Conservation (phyloP, 2,888 invertebrate species). For the Merodon equestris region DNA sequence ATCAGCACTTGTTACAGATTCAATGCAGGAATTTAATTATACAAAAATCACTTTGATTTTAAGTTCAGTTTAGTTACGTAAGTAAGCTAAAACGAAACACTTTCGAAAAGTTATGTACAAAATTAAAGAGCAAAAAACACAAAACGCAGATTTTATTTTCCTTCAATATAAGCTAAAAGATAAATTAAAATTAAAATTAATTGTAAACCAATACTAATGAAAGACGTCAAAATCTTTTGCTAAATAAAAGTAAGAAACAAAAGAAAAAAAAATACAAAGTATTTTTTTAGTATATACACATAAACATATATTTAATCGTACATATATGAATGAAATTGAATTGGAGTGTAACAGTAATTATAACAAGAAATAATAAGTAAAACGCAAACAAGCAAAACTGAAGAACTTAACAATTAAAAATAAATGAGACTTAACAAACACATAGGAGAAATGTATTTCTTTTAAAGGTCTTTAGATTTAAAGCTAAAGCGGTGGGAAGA, state of each 20-base stretch:
- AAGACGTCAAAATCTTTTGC: conserved; percentile 13
- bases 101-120: background rate
- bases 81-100: background rate
- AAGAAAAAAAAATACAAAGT: conserved; percentile 20
- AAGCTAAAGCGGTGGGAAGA: too few relatives aligned
- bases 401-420: conserved; percentile 15
- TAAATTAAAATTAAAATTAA: conserved; percentile 16
- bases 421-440: conserved; percentile 30
- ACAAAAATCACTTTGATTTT: conserved; percentile 7
- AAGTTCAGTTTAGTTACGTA: background rate
- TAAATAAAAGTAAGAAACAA: conserved; percentile 2
- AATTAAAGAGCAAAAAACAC: background rate
- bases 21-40: conserved; percentile 8
- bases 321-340: conserved; percentile 20
- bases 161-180: conserved; percentile 13
- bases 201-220: background rate
- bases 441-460: too few relatives aligned
- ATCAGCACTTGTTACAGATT: conserved; percentile 37
- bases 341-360: conserved; percentile 7
- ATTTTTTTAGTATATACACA: conserved; percentile 43
- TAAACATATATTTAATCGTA: conserved; percentile 13
- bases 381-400: background rate
- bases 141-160: conserved; percentile 2
- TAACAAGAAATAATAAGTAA: background rate
- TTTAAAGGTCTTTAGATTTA: too few relatives aligned